Evolutionary conservation across 2,113 vertebrate genomes (phyloP).

Genomic region (Vulpes lagopus): DNA sequence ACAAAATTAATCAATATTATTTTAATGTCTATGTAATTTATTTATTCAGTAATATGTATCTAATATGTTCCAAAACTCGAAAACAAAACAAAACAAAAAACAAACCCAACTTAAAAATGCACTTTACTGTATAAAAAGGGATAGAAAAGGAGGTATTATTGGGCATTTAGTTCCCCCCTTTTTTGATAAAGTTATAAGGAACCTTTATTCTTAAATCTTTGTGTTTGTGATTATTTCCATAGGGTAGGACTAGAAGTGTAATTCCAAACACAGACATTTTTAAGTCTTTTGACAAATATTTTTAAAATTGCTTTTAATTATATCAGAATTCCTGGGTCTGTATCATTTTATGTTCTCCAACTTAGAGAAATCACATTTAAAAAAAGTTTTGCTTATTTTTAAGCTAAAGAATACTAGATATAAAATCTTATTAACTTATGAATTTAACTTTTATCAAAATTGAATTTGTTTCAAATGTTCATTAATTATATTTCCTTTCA

Average conservation of each 20-base stretch:
- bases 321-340: background rate
- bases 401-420: background rate
- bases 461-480: background rate
- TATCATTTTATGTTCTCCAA: background rate
- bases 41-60: background rate
- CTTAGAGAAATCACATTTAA: background rate
- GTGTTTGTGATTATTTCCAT: background rate
- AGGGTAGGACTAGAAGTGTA: background rate
- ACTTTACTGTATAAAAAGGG: background rate
- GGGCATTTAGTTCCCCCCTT: background rate
- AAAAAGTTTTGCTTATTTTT: background rate
- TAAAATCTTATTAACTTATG: background rate
- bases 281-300: background rate
- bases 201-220: background rate
- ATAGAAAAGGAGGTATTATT: background rate
- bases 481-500: background rate
- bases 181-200: background rate
- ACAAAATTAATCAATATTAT: background rate
- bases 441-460: slow-evolving; percentile 3
- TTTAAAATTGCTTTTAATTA: background rate
- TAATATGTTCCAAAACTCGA: background rate
- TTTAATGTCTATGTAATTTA: background rate
- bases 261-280: background rate
- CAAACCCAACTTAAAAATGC: background rate
- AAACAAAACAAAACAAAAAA: background rate